Evolutionary conservation across 2,888 invertebrate genomes (phyloP).

Genomic region (Julus scandinavius): DNA sequence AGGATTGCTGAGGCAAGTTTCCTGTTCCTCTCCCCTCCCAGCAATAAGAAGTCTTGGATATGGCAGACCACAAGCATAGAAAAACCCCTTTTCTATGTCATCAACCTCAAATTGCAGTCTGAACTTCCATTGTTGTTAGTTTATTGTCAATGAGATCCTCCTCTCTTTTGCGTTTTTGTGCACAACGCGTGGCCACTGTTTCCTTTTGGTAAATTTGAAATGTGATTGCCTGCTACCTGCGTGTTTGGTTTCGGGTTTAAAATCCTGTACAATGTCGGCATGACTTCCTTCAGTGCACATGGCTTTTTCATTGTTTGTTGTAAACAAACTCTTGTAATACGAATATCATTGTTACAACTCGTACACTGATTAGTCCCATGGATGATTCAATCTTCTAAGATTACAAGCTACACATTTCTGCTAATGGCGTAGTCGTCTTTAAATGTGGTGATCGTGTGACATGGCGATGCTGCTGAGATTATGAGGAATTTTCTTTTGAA

Average conservation of each 20-base stretch:
- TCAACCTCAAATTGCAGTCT: neutral
- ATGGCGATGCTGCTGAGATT: too few species aligned
- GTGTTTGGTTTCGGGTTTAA: neutral
- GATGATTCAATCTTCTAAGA: too few species aligned
- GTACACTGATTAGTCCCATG: neutral
- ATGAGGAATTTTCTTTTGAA: too few species aligned
- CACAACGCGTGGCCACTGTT: neutral
- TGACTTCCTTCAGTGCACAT: neutral
- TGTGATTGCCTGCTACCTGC: neutral
- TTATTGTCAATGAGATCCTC: slow-evolving; percentile 19
- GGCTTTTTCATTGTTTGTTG: neutral
- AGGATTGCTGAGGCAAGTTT: neutral
- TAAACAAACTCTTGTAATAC: slow-evolving; percentile 4
- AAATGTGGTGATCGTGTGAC: too few species aligned
- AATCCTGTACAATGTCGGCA: neutral
- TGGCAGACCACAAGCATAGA: neutral
- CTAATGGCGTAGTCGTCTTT: too few species aligned
- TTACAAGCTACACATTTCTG: too few species aligned
- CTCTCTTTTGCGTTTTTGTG: neutral
- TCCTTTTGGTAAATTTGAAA: neutral
- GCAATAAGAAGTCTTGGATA: neutral
- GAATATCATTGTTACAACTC: neutral
- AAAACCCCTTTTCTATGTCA: neutral
- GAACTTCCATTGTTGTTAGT: neutral
- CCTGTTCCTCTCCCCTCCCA: neutral